Base-by-base conservation (phyloP, 2,888 invertebrate genomes). In the Cetonia aurata region DNA sequence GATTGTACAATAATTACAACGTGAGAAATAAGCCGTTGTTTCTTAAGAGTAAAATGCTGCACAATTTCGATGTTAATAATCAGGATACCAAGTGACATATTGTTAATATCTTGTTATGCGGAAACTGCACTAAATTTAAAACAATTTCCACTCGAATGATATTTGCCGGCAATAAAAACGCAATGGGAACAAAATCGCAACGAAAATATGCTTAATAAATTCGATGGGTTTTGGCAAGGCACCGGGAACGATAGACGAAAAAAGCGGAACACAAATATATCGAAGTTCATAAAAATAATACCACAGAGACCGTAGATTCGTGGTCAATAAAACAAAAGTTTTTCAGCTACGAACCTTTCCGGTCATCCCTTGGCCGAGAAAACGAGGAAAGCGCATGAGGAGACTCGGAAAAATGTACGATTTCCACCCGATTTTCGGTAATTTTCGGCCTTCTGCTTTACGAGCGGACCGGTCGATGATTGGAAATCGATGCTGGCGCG, bases 311-410 rank as follows among this genome's bases (percentile, higher is more conserved):
- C 50, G 42, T 41, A 37, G 62, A 65, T 50, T 52, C 52, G 62
- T 65, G 62, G 62, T 65, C 62, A 50, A 65, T 65, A 65, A 65
- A 65, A 65, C 62, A 65, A 65, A 65, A 65, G 62, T 65, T 65
- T 65, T 50, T 65, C 62, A 50, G 19, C 41, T 13, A 12, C 52
- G 17, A 50, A 65, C 62, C 50, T 50, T 65, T 50, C 25, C 60
- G 60, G 46, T 60, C 60, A 60, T 37, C 62, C 17, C 50, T 50
- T 50, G 48, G 41, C 50, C 41, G 37, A 33, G 50, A 65, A 37
- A 37, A 37, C 46, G 9, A 37, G 50, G 15, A 50, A 62, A 41
- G 33, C 33, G 48, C 50, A 37, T 50, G 41, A 50, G 46, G 52
- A 50, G 31, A 50, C 15, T 50, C 33, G 50, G 62, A 65, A 65